Conservation (phyloP, 2,888 invertebrate genomes). For the Drosophila meridiana region DNA sequence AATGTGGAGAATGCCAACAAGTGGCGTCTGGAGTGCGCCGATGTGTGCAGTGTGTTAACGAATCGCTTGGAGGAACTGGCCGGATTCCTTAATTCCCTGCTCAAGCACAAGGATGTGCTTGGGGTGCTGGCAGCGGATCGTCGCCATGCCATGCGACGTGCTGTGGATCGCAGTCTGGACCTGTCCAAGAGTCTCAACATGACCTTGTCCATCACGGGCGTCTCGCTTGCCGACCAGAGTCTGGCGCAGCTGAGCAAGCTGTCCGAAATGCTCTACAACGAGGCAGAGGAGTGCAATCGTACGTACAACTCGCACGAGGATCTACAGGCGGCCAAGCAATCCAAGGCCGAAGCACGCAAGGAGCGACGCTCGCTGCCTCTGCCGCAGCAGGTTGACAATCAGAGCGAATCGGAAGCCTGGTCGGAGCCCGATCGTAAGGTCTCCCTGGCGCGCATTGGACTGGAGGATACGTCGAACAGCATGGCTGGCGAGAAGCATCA, state of each 20-base stretch:
- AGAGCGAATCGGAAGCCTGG: slow-evolving; percentile 93
- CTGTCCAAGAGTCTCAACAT: slow-evolving; percentile 86
- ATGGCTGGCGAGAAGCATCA: slow-evolving; percentile 45
- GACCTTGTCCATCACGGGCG: slow-evolving; percentile 81
- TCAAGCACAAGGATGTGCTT: slow-evolving; percentile 86
- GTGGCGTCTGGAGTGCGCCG: slow-evolving; percentile 83
- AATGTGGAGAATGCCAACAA: slow-evolving; percentile 81
- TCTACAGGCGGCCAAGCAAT: slow-evolving; percentile 69
- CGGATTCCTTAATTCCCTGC: slow-evolving; percentile 87
- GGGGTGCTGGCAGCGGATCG: slow-evolving; percentile 86
- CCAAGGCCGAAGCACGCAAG: slow-evolving; percentile 76
- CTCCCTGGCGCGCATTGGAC: slow-evolving; percentile 91
- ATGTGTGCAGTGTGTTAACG: slow-evolving; percentile 85
- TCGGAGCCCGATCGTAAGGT: slow-evolving; percentile 94
- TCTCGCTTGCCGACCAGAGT: slow-evolving; percentile 86
- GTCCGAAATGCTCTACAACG: slow-evolving; percentile 84
- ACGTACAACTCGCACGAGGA: slow-evolving; percentile 82
- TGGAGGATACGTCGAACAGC: slow-evolving; percentile 85
- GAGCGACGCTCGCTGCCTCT: slow-evolving; percentile 83
- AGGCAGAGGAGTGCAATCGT: slow-evolving; percentile 61
- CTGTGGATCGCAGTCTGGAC: slow-evolving; percentile 86
- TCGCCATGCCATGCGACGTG: slow-evolving; percentile 86
- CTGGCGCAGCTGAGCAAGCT: slow-evolving; percentile 86
- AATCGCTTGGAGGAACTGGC: slow-evolving; percentile 87
- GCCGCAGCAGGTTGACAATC: slow-evolving; percentile 70